phyloP scores from a whole-genome alignment of 2,888 invertebrate species.

The Pimpla rufipes region DNA sequence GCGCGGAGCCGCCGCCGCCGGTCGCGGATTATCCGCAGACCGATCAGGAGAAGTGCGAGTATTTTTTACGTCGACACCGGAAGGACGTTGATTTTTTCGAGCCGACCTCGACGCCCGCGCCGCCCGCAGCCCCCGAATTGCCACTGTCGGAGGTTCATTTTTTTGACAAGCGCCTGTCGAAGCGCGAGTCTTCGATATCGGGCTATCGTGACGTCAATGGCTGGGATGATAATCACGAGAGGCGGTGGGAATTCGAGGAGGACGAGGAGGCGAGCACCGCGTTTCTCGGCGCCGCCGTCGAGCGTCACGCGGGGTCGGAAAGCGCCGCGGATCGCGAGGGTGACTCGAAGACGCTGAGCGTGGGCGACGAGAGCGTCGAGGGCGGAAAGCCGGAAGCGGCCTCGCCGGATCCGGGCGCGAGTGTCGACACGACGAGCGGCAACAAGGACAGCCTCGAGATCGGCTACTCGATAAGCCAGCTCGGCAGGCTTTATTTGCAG shows the following conservation, averaged over 20 bases:
- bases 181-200: slow-evolving; percentile 56
- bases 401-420: slow-evolving; percentile 52
- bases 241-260: background rate
- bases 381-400: slow-evolving; percentile 8
- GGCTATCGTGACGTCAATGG: slow-evolving; percentile 29
- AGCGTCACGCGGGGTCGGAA: slow-evolving; percentile 4
- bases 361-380: slow-evolving; percentile 9
- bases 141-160: slow-evolving; percentile 66
- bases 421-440: slow-evolving; percentile 73
- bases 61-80: slow-evolving; percentile 78
- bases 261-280: background rate
- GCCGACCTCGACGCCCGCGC: slow-evolving; percentile 25
- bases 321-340: slow-evolving; percentile 28
- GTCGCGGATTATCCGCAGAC: slow-evolving; percentile 72
- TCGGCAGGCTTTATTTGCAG: slow-evolving; percentile 76
- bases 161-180: slow-evolving; percentile 71
- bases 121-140: slow-evolving; percentile 27
- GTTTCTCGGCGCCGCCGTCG: slow-evolving; percentile 33
- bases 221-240: slow-evolving; percentile 36
- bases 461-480: slow-evolving; percentile 80
- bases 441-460: slow-evolving; percentile 81
- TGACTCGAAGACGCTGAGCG: slow-evolving; percentile 43
- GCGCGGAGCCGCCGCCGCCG: slow-evolving; percentile 68
- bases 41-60: slow-evolving; percentile 78
- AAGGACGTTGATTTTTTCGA: slow-evolving; percentile 76